These are phyloP conservation scores for Pseudopodoces humilis DNA, from an alignment of 2,113 vertebrate genomes.

Conservation along the genomic window DNA sequence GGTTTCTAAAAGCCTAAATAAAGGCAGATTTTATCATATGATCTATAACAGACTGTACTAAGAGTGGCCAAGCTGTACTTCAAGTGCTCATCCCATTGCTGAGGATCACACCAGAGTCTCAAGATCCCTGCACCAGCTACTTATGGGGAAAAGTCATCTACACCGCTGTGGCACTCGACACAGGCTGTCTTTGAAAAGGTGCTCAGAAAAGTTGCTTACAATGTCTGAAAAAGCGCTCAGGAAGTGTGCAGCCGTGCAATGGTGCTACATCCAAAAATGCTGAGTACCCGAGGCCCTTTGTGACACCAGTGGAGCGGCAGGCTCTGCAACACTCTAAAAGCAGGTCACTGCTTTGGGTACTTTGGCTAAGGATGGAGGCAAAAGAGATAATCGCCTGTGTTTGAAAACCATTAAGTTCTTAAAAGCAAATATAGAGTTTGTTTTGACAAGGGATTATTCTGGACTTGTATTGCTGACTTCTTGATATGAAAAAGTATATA, in stretches of 20 bases:
- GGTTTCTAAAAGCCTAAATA: not conserved
- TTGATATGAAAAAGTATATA: not conserved
- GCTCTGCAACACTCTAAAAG: not conserved
- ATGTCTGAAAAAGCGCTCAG: not conserved
- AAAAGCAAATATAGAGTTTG: not conserved
- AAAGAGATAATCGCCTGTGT: not conserved
- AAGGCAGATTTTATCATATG: not conserved
- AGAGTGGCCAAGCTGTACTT: not conserved
- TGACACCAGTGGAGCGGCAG: not conserved
- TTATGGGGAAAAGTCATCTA: not conserved
- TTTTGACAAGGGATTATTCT: not conserved
- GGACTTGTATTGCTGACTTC: not conserved
- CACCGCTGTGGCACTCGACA: accelerated
- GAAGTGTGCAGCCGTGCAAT: not conserved
- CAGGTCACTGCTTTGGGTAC: not conserved
- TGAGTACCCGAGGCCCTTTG: not conserved
- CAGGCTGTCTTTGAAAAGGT: not conserved
- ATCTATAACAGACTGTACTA: not conserved
- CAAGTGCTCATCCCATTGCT: not conserved
- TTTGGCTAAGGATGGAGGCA: not conserved
- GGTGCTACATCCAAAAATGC: not conserved
- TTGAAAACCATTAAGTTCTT: not conserved
- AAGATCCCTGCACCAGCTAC: not conserved
- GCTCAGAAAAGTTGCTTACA: not conserved
- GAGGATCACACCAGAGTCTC: not conserved